Evolutionary conservation across 2,113 vertebrate species (phyloP), one percentile per base, ranked within the genome.

Genomic region (Platycercus adscitus): DNA sequence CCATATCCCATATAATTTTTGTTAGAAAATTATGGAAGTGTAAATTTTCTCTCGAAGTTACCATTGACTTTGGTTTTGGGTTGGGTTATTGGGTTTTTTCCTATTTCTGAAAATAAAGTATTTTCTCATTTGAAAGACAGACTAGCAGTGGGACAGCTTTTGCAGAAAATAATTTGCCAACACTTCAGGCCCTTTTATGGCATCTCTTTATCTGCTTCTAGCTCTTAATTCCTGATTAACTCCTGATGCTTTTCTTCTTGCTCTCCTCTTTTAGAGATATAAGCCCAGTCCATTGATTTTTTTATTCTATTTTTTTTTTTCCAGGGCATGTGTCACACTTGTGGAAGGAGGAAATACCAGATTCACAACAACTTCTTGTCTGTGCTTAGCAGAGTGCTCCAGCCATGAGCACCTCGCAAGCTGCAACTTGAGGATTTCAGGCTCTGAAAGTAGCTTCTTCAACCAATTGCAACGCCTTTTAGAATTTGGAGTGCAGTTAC

Each of bases 231-330:
- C 31, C 41, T 53, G 6, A n/a, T 47, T 60, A 82, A 47, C 33
- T 85, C 11, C 56, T 49, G 26, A 12, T 71, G 39, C 47, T 71
- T 75, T 89, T 79, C 17, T 64, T 81, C 13, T 46, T 78, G 41
- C 29, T 79, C 43, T 82, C 10, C 25, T 17, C 33, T 28, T 46
- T 46, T 13, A 60, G 29, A 92, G 20, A 35, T 50, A 35, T 1
- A 71, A 83, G 12, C 11, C 10, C 8, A 0, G 1, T 39, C 79
- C 16, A 23, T 65, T 2, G 0, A 25, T 17, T 14, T 3, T 76
- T 70, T 77, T 64, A 9, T 17, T 12, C 3, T 76, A 66, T 80
- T 64, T 20, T 14, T 3, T 76, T 70, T 77, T 64, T 64, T 7
- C 84, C 66, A 88, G 70, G 28, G 17, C 37, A 8, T 11, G 7